A percentile compares a stretch with the other conserved stretches of the same genome.
Conservation (phyloP, 1,140 invertebrate genomes). For the Aporrectodea caliginosa region DNA sequence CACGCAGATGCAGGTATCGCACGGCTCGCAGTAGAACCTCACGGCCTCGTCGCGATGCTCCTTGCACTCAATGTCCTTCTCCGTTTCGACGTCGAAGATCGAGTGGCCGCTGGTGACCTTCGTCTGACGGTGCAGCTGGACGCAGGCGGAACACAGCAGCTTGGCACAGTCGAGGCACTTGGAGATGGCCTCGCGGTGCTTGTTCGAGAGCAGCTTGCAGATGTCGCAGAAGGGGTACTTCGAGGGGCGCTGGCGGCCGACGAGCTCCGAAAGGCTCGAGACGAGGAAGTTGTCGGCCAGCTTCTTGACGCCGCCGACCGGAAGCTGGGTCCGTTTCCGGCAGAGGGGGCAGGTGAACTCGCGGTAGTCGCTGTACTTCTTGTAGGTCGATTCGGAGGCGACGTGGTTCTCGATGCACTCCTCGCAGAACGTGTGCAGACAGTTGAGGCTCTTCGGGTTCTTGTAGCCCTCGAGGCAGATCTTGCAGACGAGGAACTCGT, state of each 20-base stretch:
- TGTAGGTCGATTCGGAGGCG: constrained; percentile 54
- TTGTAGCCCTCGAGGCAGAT: constrained; percentile 51
- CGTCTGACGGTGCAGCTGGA: constrained; percentile 52
- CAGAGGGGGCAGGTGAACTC: constrained; percentile 58
- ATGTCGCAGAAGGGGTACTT: constrained; percentile 57
- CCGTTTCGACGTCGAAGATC: constrained; percentile 56
- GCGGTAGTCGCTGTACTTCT: constrained; percentile 56
- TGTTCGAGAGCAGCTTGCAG: constrained; percentile 53
- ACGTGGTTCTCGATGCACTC: constrained; percentile 62
- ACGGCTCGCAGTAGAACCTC: constrained; percentile 57
- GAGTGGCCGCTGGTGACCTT: constrained; percentile 55
- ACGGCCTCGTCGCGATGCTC: constrained; percentile 55
- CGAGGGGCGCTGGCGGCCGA: constrained; percentile 50
- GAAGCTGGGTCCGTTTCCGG: constrained; percentile 55
- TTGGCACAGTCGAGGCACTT: constrained; percentile 58
- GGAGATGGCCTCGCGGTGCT: constrained; percentile 52
- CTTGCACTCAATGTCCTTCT: constrained; percentile 57
- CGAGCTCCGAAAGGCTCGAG: constrained; percentile 53
- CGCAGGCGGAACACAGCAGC: constrained; percentile 54
- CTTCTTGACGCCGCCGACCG: constrained; percentile 56
- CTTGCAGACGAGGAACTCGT: constrained; percentile 51
- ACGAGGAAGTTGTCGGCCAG: constrained; percentile 58
- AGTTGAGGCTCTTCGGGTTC: constrained; percentile 75
- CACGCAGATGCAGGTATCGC: constrained; percentile 55
- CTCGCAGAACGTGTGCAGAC: constrained; percentile 90